Conservation (phyloP, 1,140 invertebrate genomes). For the Euura saliciscinereae region DNA sequence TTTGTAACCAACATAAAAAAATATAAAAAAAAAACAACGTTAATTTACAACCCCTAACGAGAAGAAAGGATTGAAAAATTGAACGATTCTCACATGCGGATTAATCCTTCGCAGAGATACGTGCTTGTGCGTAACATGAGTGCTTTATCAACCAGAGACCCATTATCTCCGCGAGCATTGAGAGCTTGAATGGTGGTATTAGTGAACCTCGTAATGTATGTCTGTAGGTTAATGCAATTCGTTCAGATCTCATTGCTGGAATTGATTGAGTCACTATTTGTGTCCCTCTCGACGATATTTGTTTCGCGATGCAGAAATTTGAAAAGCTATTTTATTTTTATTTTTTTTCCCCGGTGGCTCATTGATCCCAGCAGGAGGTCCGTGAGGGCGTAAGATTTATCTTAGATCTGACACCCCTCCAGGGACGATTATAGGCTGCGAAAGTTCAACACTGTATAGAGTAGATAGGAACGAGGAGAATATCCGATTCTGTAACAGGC, state of each 20-base stretch:
- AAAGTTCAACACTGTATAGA: conserved; percentile 3
- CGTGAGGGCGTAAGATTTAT: not conserved
- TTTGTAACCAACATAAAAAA: too few species aligned
- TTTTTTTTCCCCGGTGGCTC: not conserved
- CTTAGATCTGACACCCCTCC: not conserved
- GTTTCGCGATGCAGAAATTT: not conserved
- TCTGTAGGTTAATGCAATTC: conserved; percentile 62
- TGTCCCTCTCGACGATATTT: not conserved
- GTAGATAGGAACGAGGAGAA: not conserved
- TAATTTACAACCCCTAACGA: too few species aligned
- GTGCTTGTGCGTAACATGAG: not conserved
- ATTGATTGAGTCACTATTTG: conserved; percentile 58
- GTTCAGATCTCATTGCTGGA: conserved; percentile 54
- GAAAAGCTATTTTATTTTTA: not conserved
- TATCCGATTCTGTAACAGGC: not conserved
- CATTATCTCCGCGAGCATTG: not conserved
- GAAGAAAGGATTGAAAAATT: too few species aligned
- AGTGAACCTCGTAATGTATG: conserved; percentile 49
- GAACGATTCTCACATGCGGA: too few species aligned
- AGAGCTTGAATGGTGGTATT: not conserved
- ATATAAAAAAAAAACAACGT: too few species aligned
- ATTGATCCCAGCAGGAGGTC: not conserved
- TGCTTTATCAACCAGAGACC: not conserved
- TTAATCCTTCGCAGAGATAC: too few species aligned
- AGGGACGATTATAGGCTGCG: not conserved